Evolutionary conservation across 2,797 vertebrate species (phyloP).

Genomic region (Euthynnus affinis): DNA sequence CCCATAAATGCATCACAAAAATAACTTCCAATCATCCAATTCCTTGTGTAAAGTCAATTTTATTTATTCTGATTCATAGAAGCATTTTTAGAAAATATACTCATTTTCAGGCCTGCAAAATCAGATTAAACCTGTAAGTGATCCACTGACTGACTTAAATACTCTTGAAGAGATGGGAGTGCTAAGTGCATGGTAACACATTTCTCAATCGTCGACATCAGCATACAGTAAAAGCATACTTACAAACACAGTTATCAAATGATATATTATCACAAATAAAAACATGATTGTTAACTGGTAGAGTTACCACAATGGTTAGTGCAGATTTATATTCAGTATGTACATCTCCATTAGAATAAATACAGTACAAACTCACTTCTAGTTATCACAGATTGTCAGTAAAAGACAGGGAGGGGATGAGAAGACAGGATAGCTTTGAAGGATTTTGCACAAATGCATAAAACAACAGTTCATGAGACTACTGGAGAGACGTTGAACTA

Average conservation of each 20-base stretch:
- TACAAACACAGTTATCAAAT: conserved; percentile 77
- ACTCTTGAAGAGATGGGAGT: conserved; percentile 66
- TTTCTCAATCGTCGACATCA: conserved; percentile 67
- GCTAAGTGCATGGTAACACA: conserved; percentile 56
- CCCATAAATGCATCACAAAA: not conserved
- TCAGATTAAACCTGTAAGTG: conserved; percentile 68
- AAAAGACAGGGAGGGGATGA: conserved; percentile 54
- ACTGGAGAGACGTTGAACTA: conserved; percentile 56
- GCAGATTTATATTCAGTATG: conserved; percentile 75
- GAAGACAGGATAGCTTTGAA: conserved; percentile 38
- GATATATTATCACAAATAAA: conserved; percentile 71
- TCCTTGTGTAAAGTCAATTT: conserved; percentile 73
- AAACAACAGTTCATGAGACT: conserved; percentile 52
- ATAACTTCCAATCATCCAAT: not conserved
- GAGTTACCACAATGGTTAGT: conserved; percentile 76
- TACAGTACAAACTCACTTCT: conserved; percentile 73
- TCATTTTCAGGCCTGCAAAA: conserved; percentile 79
- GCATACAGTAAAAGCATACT: conserved; percentile 74
- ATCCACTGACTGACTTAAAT: conserved; percentile 67
- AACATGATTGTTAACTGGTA: conserved; percentile 70
- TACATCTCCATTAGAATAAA: conserved; percentile 73
- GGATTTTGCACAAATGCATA: conserved; percentile 57
- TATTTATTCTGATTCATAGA: conserved; percentile 83
- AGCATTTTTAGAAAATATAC: conserved; percentile 86
- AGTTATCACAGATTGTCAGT: conserved; percentile 82